phyloP scores from a whole-genome alignment of 2,797 vertebrate species.

The Spheniscus humboldti region DNA sequence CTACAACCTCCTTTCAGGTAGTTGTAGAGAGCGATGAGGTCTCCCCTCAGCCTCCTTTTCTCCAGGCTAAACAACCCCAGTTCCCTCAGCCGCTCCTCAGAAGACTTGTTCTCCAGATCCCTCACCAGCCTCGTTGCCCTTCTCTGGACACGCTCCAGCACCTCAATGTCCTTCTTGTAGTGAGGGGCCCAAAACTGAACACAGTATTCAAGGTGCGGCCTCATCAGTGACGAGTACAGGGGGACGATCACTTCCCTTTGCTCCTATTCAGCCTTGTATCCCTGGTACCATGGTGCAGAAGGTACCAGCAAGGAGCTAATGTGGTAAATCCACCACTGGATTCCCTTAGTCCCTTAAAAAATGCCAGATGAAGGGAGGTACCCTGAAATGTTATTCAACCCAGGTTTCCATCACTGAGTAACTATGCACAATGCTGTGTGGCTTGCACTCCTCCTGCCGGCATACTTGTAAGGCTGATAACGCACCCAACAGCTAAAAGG shows the following conservation, averaged over 20 bases:
- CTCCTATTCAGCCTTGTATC: neutral
- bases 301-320: neutral
- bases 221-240: too few relatives aligned
- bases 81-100: too few relatives aligned
- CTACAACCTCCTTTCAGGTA: too few relatives aligned
- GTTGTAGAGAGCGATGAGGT: too few relatives aligned
- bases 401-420: neutral
- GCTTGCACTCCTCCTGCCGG: rapidly evolving
- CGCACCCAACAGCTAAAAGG: neutral
- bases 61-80: too few relatives aligned
- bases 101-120: too few relatives aligned
- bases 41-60: too few relatives aligned
- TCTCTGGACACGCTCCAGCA: too few relatives aligned
- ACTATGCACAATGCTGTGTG: neutral
- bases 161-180: too few relatives aligned
- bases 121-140: too few relatives aligned
- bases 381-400: neutral
- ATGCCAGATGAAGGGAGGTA: neutral
- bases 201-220: too few relatives aligned
- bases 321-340: neutral
- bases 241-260: neutral
- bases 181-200: too few relatives aligned
- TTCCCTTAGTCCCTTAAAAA: neutral
- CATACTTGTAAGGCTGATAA: neutral
- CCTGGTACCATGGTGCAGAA: neutral